A percentile compares a stretch with the other conserved stretches of the same genome.
Conservation (phyloP, 2,113 vertebrate genomes). For the Sterrhoptilus dennistouni region DNA sequence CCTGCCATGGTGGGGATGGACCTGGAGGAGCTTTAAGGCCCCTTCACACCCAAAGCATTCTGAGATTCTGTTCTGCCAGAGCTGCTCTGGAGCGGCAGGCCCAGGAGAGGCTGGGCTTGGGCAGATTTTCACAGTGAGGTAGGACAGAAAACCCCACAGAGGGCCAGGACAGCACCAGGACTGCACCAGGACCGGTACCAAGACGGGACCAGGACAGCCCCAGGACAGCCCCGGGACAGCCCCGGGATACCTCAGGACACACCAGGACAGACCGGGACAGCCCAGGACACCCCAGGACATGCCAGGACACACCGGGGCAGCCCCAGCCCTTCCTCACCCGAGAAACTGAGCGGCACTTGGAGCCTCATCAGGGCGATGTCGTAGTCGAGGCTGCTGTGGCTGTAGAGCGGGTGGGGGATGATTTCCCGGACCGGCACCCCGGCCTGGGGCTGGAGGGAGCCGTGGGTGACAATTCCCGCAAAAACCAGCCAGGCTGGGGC, state of each 20-base stretch:
- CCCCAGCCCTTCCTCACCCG: constrained; percentile 61
- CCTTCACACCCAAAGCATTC: background rate
- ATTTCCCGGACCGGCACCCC: constrained; percentile 80
- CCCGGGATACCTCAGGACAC: no score
- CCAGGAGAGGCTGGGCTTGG: background rate
- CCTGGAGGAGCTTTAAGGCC: background rate
- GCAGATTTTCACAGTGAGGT: background rate
- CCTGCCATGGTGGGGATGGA: background rate
- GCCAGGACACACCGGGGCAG: no score
- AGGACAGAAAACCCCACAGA: background rate
- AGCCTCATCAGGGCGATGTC: constrained; percentile 88
- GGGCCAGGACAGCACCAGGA: background rate
- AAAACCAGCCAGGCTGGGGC: constrained; percentile 83
- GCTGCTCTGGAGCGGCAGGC: background rate
- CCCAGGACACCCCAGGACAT: no score
- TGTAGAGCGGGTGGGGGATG: constrained; percentile 82
- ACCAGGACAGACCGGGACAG: no score
- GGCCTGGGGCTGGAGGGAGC: constrained; percentile 47
- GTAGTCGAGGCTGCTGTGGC: constrained; percentile 80
- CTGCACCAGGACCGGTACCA: rapidly evolving
- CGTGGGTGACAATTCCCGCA: constrained; percentile 74
- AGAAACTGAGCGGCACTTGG: constrained; percentile 80
- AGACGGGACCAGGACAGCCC: background rate
- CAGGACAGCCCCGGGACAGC: rapidly evolving
- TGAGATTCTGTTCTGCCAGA: background rate